These are phyloP conservation scores for Pseudopipra pipra DNA, from an alignment of 2,113 vertebrate species.

Conservation along the genomic window DNA sequence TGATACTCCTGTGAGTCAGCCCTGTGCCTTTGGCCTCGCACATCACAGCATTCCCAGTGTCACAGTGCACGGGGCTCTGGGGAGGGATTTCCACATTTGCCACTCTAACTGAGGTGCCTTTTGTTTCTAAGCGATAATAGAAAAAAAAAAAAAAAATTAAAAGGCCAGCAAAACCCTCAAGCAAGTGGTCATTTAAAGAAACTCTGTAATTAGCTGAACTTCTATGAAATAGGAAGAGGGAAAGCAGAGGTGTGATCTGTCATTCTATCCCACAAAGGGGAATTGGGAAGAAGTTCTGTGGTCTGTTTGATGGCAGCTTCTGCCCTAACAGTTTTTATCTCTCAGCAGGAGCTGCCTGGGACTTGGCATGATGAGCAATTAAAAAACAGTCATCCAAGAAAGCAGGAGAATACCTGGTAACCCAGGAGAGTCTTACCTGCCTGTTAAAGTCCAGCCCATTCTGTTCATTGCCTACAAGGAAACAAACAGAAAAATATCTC, in stretches of 20 bases:
- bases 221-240: not conserved
- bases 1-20: not conserved
- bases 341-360: not conserved
- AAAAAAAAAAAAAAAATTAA: not conserved
- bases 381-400: not conserved
- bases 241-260: not conserved
- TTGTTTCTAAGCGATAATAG: not conserved
- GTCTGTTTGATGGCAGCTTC: constrained; percentile 7
- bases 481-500: constrained; percentile 33
- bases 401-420: constrained; percentile 16
- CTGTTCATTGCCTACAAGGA: constrained; percentile 79
- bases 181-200: not conserved
- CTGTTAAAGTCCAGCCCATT: constrained; percentile 89
- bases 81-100: not conserved
- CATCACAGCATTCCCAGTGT: not conserved
- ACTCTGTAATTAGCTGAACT: not conserved
- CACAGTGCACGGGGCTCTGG: not conserved
- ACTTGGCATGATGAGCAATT: not conserved
- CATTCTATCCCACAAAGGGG: not conserved
- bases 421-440: constrained; percentile 80
- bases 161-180: not conserved
- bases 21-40: not conserved
- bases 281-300: not conserved
- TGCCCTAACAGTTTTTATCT: constrained; percentile 26
- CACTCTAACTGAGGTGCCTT: not conserved